Evolutionary conservation across 30 jellyfish, hydroid and myxozoan genomes (phyloP).

Genomic region (Calvadosia cruxmelitensis): DNA sequence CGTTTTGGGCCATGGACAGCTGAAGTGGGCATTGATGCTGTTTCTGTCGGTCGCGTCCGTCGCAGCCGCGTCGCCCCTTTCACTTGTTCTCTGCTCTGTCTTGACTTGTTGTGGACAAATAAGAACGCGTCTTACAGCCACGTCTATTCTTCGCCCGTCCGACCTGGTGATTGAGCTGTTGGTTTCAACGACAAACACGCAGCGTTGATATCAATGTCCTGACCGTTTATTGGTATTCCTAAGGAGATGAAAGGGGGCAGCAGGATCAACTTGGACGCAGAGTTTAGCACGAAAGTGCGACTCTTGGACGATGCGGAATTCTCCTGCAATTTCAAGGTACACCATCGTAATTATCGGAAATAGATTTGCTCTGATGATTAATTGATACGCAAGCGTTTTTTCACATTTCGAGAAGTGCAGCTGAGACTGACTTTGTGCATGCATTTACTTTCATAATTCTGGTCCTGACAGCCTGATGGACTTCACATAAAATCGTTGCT

Average conservation of each 20-base stretch:
- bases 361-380: neutral
- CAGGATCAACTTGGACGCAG: constrained; percentile 50
- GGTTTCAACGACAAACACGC: too few species aligned
- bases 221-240: neutral
- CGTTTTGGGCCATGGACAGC: too few species aligned
- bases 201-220: too few species aligned
- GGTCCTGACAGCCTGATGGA: too few species aligned
- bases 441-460: too few species aligned
- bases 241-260: constrained; percentile 66
- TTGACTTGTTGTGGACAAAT: neutral
- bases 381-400: too few species aligned
- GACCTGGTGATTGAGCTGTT: too few species aligned
- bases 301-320: constrained; percentile 79
- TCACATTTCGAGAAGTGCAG: too few species aligned
- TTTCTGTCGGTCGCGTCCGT: too few species aligned
- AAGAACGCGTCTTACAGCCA: neutral
- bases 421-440: too few species aligned
- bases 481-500: too few species aligned
- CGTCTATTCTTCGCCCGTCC: too few species aligned
- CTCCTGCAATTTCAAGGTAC: constrained; percentile 85
- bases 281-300: constrained; percentile 59
- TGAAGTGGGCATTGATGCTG: neutral
- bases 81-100: neutral
- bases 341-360: neutral
- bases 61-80: neutral